phyloP scores from a whole-genome alignment of 2,113 vertebrate species.

The Grammomys surdaster region DNA sequence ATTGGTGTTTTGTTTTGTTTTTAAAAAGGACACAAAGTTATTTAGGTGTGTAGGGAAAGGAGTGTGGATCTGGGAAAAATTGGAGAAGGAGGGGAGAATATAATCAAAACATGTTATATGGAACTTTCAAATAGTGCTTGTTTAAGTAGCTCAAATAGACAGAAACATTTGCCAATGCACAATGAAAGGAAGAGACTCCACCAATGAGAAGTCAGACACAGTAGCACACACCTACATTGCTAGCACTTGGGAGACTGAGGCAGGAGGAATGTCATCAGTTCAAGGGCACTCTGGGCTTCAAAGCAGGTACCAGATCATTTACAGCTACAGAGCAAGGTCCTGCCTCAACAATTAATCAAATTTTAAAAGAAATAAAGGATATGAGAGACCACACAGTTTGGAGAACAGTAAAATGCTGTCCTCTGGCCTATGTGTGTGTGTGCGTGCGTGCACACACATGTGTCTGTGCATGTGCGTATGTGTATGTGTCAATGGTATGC shows the following conservation, averaged over 20 bases:
- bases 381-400: background rate
- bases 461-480: no score
- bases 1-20: background rate
- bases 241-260: background rate
- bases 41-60: background rate
- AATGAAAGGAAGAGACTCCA: background rate
- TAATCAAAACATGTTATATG: background rate
- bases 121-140: background rate
- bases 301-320: background rate
- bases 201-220: no score
- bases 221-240: background rate
- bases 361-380: background rate
- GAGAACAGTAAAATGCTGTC: background rate
- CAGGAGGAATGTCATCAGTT: background rate
- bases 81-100: background rate
- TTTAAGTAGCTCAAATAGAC: background rate
- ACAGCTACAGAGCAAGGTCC: background rate
- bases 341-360: background rate
- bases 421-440: background rate
- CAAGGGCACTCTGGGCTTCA: background rate
- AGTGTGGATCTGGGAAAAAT: background rate
- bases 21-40: background rate
- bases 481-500: background rate
- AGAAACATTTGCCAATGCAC: background rate
- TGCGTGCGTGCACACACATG: fast-evolving